Conservation (phyloP, 2,797 vertebrate species). For the Enteromius mattozi region DNA sequence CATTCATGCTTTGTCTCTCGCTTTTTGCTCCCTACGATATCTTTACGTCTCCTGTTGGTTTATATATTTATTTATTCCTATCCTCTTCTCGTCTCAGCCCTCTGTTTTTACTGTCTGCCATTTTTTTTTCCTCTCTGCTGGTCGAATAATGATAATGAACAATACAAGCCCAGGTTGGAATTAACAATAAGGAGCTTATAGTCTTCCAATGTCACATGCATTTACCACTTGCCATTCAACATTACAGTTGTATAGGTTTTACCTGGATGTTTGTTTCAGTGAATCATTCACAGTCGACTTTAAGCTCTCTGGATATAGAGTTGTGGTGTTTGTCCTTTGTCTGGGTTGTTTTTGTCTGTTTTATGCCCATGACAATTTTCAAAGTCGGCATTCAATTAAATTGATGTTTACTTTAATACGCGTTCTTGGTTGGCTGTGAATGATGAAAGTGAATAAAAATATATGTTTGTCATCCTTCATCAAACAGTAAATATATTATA, state of each 20-base stretch:
- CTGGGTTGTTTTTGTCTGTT: slow-evolving; percentile 15
- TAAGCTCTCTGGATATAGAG: slow-evolving; percentile 15
- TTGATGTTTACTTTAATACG: slow-evolving; percentile 1
- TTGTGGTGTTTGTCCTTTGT: slow-evolving; percentile 9
- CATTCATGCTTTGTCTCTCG: slow-evolving; percentile 57
- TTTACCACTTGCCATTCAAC: slow-evolving; percentile 67
- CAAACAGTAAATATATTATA: background rate
- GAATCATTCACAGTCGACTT: slow-evolving; percentile 63
- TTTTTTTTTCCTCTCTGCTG: slow-evolving; percentile 62
- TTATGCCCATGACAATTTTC: background rate
- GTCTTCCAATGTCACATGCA: slow-evolving; percentile 61
- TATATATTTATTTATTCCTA: slow-evolving; percentile 51
- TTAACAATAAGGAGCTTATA: slow-evolving; percentile 78
- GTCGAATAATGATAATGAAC: slow-evolving; percentile 66
- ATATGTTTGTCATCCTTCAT: background rate
- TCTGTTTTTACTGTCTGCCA: slow-evolving; percentile 64
- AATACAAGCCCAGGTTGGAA: slow-evolving; percentile 63
- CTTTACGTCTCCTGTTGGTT: slow-evolving; percentile 33
- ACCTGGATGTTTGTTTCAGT: slow-evolving; percentile 47
- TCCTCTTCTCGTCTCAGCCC: slow-evolving; percentile 5
- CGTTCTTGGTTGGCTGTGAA: background rate
- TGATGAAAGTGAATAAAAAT: background rate
- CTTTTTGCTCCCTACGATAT: slow-evolving; percentile 35
- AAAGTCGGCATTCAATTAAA: slow-evolving; percentile 22
- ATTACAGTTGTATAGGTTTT: slow-evolving; percentile 53